A percentile compares a stretch with the other conserved stretches of the same genome.
These are phyloP conservation scores for Micromesistius poutassou DNA, from an alignment of 2,797 vertebrate genomes.

Conservation along the genomic window DNA sequence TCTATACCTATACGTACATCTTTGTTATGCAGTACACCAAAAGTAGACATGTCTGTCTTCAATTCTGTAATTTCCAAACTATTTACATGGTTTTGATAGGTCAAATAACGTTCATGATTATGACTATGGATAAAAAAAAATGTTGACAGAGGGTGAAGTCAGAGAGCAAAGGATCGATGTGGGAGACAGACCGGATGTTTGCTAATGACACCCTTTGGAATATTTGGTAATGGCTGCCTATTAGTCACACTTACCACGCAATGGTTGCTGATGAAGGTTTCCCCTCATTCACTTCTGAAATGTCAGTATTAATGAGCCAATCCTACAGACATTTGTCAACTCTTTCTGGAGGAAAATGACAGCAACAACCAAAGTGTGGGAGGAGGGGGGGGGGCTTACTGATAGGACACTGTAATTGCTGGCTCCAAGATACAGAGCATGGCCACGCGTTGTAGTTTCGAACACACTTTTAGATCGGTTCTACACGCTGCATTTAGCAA, in stretches of 20 bases:
- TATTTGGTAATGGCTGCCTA: not conserved
- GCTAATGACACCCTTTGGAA: not conserved
- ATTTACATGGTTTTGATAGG: not conserved
- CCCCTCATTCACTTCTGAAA: not conserved
- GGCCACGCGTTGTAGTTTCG: conserved; percentile 5
- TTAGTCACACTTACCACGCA: conserved; percentile 1
- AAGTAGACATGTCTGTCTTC: not conserved
- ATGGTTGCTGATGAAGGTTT: not conserved
- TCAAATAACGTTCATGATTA: not conserved
- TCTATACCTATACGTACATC: not conserved
- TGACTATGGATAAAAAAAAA: not conserved
- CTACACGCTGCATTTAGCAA: conserved; percentile 14
- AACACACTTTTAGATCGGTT: conserved; percentile 33
- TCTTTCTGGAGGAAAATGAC: not conserved
- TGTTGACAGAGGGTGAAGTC: not conserved
- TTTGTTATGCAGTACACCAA: not conserved
- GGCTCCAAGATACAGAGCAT: too few relatives aligned
- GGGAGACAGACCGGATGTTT: not conserved
- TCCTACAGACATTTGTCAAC: not conserved
- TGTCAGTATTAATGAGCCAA: not conserved
- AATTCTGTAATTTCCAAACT: not conserved
- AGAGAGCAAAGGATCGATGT: not conserved
- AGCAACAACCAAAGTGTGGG: too few relatives aligned
- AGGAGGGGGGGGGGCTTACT: too few relatives aligned
- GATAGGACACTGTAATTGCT: too few relatives aligned